phyloP scores from a whole-genome alignment of 2,888 invertebrate genomes.

The Platycnemis pennipes region DNA sequence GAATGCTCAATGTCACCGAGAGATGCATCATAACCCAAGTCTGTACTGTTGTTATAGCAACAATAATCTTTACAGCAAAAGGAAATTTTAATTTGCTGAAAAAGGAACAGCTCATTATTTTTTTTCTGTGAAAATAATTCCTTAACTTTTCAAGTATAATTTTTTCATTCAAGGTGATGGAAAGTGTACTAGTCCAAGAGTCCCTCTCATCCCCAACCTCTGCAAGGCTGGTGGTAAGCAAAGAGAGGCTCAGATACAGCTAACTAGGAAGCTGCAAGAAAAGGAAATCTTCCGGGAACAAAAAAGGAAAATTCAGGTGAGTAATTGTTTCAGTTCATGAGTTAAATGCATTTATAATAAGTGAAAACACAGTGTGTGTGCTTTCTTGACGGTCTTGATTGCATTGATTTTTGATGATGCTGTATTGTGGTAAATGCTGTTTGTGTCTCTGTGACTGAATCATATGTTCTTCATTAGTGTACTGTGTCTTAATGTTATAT shows the following conservation, averaged over 20 bases:
- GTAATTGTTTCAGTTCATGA: slow-evolving; percentile 69
- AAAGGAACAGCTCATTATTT: too few relatives aligned
- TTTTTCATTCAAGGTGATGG: neutral
- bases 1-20: too few relatives aligned
- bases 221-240: slow-evolving; percentile 77
- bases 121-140: too few relatives aligned
- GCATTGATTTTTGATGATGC: too few relatives aligned
- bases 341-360: neutral
- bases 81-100: too few relatives aligned
- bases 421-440: neutral
- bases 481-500: too few relatives aligned
- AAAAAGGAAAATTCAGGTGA: slow-evolving; percentile 82
- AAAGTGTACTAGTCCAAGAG: slow-evolving; percentile 38
- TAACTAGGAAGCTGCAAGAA: slow-evolving; percentile 86
- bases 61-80: too few relatives aligned
- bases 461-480: too few relatives aligned
- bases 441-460: neutral
- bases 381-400: neutral
- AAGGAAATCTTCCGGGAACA: slow-evolving; percentile 84
- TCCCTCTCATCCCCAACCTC: slow-evolving; percentile 41
- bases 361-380: neutral
- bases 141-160: neutral
- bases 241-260: slow-evolving; percentile 83
- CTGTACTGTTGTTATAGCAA: too few relatives aligned
- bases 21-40: too few relatives aligned